Base-by-base conservation (phyloP, 2,888 invertebrate genomes). In the Drosophila mimica region DNA sequence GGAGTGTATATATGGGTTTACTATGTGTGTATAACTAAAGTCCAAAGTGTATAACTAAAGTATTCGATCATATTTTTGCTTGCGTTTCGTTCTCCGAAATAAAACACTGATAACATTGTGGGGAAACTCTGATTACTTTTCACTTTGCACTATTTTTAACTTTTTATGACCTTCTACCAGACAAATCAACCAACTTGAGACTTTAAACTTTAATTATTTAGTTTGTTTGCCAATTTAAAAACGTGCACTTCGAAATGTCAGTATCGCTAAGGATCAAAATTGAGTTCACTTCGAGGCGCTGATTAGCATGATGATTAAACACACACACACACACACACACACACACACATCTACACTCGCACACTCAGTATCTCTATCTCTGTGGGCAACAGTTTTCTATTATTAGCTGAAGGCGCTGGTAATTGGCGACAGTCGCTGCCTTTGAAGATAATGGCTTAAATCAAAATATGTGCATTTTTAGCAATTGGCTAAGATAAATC, bases 221-320 rank as follows among this genome's bases (percentile, higher is more conserved):
- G 56, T 52, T 36, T n/a, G 48, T 36, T 57, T 69, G 49, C 20
- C 60, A 20, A n/a, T 48, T 33, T 62, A 65, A 76, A 76, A 75
- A 76, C 43, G 33, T 61, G 20, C 38, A 53, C 28, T 28, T 5
- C 33, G 28, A 20, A 48, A n/a, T n/a, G n/a, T n/a, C n/a, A n/a
- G n/a, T n/a, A 38, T 70, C 65, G 67, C 78, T 77, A 72, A 72
- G 73, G 63, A 78, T 68, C 63, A 66, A 57, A 67, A 75, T 76
- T 71, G 33, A 77, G 66, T 77, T 62, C 48, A 53, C 60, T 54
- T 57, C 46, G 31, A 59, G 49, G 36, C 56, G 57, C 46, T 77
- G 78, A 76, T 76, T 78, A 76, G 74, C 78, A 67, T 60, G 51
- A 46, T 43, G 30, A 52, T 51, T 38, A 54, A 20, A 54, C 38